Conservation (phyloP, 2,888 invertebrate species). For the Acrobasis repandana region DNA sequence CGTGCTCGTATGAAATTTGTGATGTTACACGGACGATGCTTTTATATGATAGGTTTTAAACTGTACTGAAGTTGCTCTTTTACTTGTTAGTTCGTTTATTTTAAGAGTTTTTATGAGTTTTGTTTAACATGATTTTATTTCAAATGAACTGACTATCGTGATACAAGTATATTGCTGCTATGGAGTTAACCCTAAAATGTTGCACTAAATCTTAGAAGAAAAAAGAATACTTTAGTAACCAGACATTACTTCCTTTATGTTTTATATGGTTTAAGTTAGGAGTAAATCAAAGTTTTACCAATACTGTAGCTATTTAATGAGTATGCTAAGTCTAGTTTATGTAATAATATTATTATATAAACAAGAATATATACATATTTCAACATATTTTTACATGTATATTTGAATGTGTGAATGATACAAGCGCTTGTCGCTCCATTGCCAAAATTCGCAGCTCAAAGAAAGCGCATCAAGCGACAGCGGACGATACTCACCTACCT, state of each 20-base stretch:
- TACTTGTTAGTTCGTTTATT: neutral
- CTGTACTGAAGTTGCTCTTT: neutral
- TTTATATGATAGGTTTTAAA: conserved; percentile 4
- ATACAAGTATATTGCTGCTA: no score
- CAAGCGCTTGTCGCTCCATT: conserved; percentile 31
- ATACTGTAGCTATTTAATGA: no score
- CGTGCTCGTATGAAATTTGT: conserved; percentile 3
- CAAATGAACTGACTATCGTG: neutral
- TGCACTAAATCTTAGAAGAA: no score
- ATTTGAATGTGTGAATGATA: conserved; percentile 21
- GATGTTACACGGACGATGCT: conserved; percentile 9
- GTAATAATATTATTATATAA: no score
- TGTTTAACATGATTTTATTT: neutral
- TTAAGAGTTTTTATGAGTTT: neutral
- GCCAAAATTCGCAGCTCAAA: conserved; percentile 49
- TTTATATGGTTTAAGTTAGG: no score
- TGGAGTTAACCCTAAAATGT: no score
- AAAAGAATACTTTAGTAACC: no score
- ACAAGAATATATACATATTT: no score
- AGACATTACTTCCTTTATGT: no score
- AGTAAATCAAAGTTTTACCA: no score
- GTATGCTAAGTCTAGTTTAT: no score
- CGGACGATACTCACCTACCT: conserved; percentile 69
- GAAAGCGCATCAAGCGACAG: conserved; percentile 81
- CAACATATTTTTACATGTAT: neutral